Evolutionary conservation across 2,797 vertebrate genomes (phyloP), one percentile per base, ranked within the genome.

Genomic region (Enteromius thamalakanensis): DNA sequence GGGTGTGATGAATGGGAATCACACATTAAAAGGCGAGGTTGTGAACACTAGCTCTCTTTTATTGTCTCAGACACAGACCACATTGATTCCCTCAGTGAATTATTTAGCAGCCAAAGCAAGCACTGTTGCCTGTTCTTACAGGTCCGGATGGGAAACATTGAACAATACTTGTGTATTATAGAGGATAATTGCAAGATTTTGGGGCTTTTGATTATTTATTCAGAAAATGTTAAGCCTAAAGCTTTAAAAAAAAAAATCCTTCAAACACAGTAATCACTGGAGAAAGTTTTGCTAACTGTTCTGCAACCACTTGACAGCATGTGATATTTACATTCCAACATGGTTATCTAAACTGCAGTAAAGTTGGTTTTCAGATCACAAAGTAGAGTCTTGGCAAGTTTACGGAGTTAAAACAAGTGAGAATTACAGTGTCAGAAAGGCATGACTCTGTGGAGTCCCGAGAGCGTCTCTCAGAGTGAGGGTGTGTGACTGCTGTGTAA

Each of bases 41-140:
- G 81, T 88, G 89, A 84, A 87, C 21, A 42, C 67, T 9, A 58
- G 49, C 79, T 68, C 55, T 80, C 62, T 70, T 70, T 60, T 53
- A 65, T 69, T 76, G 62, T 70, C 76, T 53, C 29, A 45, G 80
- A 68, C 79, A 40, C 69, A 47, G 81, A 77, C 55, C 51, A 71
- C 77, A 81, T 82, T 68, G 81, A 85, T 86, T 81, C 62, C 82
- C 87, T 26, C 42, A 69, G 67, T 83, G 76, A 89, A 86, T 87
- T 79, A 84, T 87, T 87, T 82, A 88, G 80, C 69, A 82, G 74
- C n/a, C 68, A 3, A 65, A 26, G 76, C 67, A 83, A 80, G 81
- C 79, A 19, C n/a, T 55, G 67, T 67, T 70, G 49, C 75, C 55
- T 34, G 47, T 72, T 76, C 37, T 72, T 77, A 55, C 19, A 58